phyloP scores from a whole-genome alignment of 2,888 invertebrate genomes.

The Clunio marinus region DNA sequence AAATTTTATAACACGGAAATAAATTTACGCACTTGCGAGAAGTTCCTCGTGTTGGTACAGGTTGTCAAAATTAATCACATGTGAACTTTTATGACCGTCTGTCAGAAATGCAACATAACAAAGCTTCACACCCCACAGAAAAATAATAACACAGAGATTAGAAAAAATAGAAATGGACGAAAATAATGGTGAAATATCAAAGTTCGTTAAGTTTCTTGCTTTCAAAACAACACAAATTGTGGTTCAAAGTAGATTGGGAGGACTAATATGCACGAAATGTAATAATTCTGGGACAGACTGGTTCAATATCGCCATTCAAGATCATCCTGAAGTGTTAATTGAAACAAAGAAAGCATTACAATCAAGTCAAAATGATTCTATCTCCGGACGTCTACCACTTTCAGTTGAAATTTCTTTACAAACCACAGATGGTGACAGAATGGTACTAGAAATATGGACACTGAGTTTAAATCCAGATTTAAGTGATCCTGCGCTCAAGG shows the following conservation, averaged over 20 bases:
- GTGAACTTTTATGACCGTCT: too few species aligned
- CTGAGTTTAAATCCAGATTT: conserved; percentile 64
- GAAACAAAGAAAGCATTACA: conserved; percentile 71
- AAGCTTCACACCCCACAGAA: too few species aligned
- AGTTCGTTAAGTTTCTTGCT: conserved; percentile 82
- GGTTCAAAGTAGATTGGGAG: conserved; percentile 85
- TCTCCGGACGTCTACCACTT: conserved; percentile 64
- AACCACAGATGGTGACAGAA: conserved; percentile 82
- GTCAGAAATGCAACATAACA: too few species aligned
- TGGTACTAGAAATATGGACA: conserved; percentile 88
- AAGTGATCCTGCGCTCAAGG: conserved; percentile 60
- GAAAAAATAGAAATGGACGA: too few species aligned
- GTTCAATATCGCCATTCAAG: conserved; percentile 86
- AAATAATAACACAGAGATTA: too few species aligned
- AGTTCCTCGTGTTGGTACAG: too few species aligned
- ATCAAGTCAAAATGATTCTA: conserved; percentile 53
- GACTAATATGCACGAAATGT: conserved; percentile 75
- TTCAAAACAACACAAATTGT: conserved; percentile 87
- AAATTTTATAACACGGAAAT: too few species aligned
- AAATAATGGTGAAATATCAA: conserved; percentile 45
- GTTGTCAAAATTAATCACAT: too few species aligned
- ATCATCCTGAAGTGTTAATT: conserved; percentile 73
- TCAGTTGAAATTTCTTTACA: conserved; percentile 84
- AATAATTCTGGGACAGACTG: conserved; percentile 80
- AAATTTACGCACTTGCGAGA: not conserved